Percentiles rank a stretch among this genome's conserved stretches.
phyloP scores from a whole-genome alignment of 2,113 vertebrate genomes.

The Thunnus thynnus region DNA sequence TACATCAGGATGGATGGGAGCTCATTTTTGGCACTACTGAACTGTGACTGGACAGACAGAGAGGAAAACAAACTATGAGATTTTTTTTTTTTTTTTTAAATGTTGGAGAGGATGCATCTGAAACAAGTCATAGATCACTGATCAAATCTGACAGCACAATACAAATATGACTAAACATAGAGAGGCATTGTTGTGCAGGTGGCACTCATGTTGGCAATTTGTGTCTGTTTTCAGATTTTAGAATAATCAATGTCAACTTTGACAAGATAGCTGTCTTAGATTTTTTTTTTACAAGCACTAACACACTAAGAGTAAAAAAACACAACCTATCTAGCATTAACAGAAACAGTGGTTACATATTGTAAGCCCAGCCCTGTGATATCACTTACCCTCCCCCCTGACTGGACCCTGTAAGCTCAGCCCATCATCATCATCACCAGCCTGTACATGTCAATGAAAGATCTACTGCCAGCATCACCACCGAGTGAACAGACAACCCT shows the following conservation, averaged over 20 bases:
- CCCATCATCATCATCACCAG: too few species aligned
- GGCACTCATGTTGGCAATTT: slow-evolving; percentile 12
- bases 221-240: background rate
- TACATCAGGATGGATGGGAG: slow-evolving; percentile 22
- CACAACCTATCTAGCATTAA: background rate
- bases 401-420: too few species aligned
- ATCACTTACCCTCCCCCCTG: too few species aligned
- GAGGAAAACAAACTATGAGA: slow-evolving; percentile 1
- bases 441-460: too few species aligned
- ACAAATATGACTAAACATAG: slow-evolving; percentile 26
- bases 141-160: slow-evolving; percentile 54
- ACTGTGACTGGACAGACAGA: slow-evolving; percentile 26
- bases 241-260: slow-evolving; percentile 4
- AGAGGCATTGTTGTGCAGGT: slow-evolving; percentile 38
- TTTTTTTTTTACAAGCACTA: background rate
- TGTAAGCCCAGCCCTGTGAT: background rate
- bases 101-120: slow-evolving; percentile 31
- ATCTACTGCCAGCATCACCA: background rate
- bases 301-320: background rate
- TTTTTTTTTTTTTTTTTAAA: slow-evolving; percentile 21
- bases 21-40: slow-evolving; percentile 47
- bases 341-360: background rate
- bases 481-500: background rate
- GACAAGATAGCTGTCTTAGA: background rate
- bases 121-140: slow-evolving; percentile 53